phyloP scores from a whole-genome alignment of 1,140 invertebrate genomes.

The Trichonephila clavipes region DNA sequence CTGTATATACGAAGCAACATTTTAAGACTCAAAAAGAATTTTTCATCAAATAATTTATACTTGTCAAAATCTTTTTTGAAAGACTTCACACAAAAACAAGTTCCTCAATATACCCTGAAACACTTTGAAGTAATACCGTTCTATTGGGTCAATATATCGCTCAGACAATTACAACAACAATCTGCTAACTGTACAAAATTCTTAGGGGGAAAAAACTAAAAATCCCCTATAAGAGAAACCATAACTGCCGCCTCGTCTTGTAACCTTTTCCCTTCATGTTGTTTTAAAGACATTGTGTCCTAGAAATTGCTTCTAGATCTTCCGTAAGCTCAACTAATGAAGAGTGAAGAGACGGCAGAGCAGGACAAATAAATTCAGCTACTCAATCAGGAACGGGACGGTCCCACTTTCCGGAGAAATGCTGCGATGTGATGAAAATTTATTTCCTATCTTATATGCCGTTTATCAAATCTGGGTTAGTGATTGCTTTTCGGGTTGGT shows the following conservation, averaged over 20 bases:
- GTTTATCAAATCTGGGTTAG: conserved; percentile 64
- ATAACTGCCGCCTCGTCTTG: background rate
- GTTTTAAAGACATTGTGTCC: conserved; percentile 51
- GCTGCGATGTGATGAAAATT: conserved; percentile 45
- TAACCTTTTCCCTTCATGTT: background rate
- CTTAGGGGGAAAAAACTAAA: background rate
- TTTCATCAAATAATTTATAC: too few species aligned
- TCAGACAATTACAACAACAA: background rate
- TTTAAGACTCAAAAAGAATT: too few species aligned
- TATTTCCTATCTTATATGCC: conserved; percentile 61
- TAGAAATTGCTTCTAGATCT: conserved; percentile 64
- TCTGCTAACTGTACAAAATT: background rate
- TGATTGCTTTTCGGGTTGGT: background rate
- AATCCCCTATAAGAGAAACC: background rate
- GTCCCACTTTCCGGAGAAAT: background rate
- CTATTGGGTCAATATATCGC: background rate
- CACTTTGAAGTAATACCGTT: too few species aligned
- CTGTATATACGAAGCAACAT: too few species aligned
- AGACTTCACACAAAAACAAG: background rate
- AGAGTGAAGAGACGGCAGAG: conserved; percentile 37
- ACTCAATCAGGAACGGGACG: conserved; percentile 31
- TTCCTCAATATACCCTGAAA: background rate
- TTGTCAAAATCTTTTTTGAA: background rate
- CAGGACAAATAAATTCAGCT: conserved; percentile 63
- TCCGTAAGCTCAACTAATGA: conserved; percentile 52